Evolutionary conservation across 2,797 vertebrate genomes (phyloP).

Genomic region (Eidolon dupreanum): DNA sequence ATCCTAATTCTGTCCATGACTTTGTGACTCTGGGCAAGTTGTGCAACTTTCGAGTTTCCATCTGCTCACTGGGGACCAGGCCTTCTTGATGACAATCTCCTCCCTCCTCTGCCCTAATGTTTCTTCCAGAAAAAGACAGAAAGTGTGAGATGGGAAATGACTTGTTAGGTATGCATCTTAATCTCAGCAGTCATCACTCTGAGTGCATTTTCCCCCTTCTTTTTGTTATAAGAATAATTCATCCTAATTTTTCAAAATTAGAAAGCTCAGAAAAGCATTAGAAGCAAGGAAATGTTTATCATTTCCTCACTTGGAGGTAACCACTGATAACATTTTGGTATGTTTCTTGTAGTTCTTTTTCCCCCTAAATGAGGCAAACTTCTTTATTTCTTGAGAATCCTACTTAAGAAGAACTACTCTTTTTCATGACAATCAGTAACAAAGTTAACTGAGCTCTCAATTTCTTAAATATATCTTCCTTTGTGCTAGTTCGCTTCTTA

Average conservation of each 20-base stretch:
- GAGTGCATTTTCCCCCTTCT: not conserved
- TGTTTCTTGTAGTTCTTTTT: not conserved
- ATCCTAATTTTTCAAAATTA: not conserved
- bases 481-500: slow-evolving; percentile 54
- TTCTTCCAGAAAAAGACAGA: not conserved
- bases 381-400: not conserved
- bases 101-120: not conserved
- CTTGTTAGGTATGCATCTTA: not conserved
- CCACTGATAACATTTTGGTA: not conserved
- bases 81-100: not conserved
- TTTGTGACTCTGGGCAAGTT: not conserved
- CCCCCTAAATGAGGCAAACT: not conserved
- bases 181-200: not conserved
- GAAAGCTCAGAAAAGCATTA: slow-evolving; percentile 20
- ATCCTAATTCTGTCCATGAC: not conserved
- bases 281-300: not conserved
- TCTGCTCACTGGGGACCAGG: not conserved
- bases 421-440: slow-evolving; percentile 38
- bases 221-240: slow-evolving; percentile 30
- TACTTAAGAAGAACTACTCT: slow-evolving; percentile 8
- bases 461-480: slow-evolving; percentile 63
- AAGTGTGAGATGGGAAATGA: not conserved
- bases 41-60: not conserved
- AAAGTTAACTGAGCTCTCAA: slow-evolving; percentile 52
- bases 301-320: not conserved